Base-by-base conservation (phyloP, 2,113 vertebrate genomes). In the Lathamus discolor region DNA sequence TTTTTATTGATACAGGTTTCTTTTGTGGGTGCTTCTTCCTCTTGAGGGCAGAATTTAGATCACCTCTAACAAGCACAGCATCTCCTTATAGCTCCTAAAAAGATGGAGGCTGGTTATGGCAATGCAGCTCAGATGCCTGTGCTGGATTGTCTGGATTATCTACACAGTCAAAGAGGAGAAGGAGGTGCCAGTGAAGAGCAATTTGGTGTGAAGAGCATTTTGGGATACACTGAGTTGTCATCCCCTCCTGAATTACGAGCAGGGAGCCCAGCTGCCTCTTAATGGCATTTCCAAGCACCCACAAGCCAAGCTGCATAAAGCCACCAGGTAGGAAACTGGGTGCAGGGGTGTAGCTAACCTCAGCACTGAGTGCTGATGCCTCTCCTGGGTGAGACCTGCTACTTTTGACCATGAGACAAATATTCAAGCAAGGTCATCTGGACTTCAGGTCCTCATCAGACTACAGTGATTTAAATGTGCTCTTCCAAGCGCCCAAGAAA, bases 21-120 rank as follows among this genome's bases (percentile, higher is more conserved):
- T 83, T 91, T 94, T 83, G 22, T 88, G 57, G 15, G 16, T 80
- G 12, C 13, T 72, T 91, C 31, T 83, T 82, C 43, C 54, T 67
- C 37, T 25, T 46, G 77, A 89, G n/a, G 19, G 27, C 41, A 84
- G 51, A 86, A 78, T 89, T 64, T 72, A 64, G 35, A 61, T 77
- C 16, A n/a, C 25, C 70, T 74, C 18, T 69, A 52, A n/a, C 11
- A 88, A 24, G 19, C 59, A 76, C 17, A 52, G 23, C 52, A 41
- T 35, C 74, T 31, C 31, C 12, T 66, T 77, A 57, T 33, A 68
- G 24, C 68, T 92, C 44, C 68, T 81, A 31, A 66, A 86, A 37
- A 22, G 6, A 24, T 52, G 41, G 35, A 43, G 11, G 18, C 7
- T 35, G 13, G 16, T 67, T 2, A 4, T 17, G 24, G 41, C 27